These are phyloP conservation scores for Drosophila teissieri DNA, from an alignment of 1,140 invertebrate genomes.

Conservation along the genomic window DNA sequence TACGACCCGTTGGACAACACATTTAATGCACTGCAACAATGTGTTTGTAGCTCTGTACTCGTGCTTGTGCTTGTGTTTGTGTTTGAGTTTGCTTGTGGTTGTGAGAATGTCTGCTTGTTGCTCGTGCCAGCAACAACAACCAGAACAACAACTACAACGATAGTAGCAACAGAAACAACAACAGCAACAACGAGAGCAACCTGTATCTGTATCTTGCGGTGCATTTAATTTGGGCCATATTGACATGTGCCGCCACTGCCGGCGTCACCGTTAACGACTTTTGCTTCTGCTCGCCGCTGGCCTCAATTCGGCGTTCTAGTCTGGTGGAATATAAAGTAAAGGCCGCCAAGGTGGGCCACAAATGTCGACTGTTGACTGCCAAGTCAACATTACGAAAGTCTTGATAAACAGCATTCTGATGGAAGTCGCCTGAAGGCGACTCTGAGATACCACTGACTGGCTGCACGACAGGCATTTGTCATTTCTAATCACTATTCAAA, in stretches of 20 bases:
- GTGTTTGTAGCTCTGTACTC: constrained; percentile 1
- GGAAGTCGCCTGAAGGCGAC: constrained; percentile 24
- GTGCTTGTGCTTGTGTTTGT: constrained; percentile 6
- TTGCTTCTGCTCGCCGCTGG: constrained; percentile 49
- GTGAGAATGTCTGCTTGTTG: constrained; percentile 51
- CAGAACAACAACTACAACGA: not conserved
- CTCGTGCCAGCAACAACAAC: constrained; percentile 51
- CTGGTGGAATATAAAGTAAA: constrained; percentile 34
- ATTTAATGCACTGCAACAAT: constrained; percentile 30
- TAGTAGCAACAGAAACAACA: not conserved
- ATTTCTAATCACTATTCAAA: constrained; percentile 25
- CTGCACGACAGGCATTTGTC: constrained; percentile 8
- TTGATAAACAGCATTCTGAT: constrained; percentile 49
- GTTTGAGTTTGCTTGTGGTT: constrained; percentile 10
- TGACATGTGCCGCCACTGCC: constrained; percentile 64
- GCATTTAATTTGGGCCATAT: constrained; percentile 73
- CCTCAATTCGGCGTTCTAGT: constrained; percentile 59
- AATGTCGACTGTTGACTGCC: constrained; percentile 38
- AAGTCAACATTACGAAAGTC: constrained; percentile 47
- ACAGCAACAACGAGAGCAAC: constrained; percentile 39
- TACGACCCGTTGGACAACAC: constrained; percentile 56
- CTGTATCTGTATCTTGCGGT: constrained; percentile 75
- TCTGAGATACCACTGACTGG: not conserved
- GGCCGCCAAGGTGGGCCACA: constrained; percentile 56
- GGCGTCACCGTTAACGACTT: constrained; percentile 50